phyloP scores from a whole-genome alignment of 2,113 vertebrate genomes.

The Colius striatus region DNA sequence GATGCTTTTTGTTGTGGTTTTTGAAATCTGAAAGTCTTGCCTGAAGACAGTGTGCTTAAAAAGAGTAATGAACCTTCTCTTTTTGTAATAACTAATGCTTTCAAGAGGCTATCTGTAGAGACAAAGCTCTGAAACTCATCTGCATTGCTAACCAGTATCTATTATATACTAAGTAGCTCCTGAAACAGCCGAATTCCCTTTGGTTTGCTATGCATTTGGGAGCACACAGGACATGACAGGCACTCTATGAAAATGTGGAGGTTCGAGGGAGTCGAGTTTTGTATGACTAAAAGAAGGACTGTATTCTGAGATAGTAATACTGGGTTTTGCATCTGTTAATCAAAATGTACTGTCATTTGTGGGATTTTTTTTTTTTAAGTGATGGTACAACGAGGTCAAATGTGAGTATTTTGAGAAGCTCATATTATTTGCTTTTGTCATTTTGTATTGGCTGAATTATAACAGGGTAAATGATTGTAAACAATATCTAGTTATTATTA shows the following conservation, averaged over 20 bases:
- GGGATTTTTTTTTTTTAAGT: background rate
- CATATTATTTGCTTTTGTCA: background rate
- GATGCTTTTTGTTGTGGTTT: background rate
- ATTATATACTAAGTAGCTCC: background rate
- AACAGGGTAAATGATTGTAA: background rate
- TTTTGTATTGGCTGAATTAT: background rate
- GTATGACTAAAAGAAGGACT: background rate
- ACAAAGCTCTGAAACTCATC: background rate
- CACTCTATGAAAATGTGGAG: background rate
- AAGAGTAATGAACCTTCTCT: background rate
- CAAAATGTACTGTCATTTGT: background rate
- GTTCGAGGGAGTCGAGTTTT: background rate
- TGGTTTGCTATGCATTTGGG: background rate
- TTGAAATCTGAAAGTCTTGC: background rate
- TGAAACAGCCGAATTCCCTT: background rate
- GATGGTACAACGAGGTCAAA: background rate
- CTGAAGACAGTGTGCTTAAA: background rate
- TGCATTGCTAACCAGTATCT: background rate
- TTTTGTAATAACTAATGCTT: background rate
- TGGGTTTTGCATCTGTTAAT: background rate
- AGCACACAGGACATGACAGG: background rate
- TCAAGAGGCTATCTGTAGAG: background rate
- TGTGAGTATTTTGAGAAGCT: background rate
- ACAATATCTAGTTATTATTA: background rate
- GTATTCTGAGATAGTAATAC: background rate